Percentiles rank a stretch among this genome's conserved stretches.
Evolutionary conservation across 2,888 invertebrate genomes (phyloP).

Genomic region (Tholera decimalis): DNA sequence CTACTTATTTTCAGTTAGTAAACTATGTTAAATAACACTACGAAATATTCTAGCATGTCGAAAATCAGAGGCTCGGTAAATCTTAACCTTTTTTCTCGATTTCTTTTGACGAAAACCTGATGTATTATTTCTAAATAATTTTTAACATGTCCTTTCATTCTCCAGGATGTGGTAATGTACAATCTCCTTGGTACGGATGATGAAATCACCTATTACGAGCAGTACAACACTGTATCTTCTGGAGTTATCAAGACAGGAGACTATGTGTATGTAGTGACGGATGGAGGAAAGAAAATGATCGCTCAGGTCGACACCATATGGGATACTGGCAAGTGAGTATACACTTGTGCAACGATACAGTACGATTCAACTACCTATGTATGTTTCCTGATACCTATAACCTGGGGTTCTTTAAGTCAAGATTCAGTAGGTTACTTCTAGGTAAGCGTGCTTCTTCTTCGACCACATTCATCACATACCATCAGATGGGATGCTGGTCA

Average conservation of each 20-base stretch:
- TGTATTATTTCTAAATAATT: no score
- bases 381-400: no score
- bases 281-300: constrained; percentile 97
- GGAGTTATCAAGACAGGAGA: constrained; percentile 97
- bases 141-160: background rate
- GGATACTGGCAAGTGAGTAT: constrained; percentile 96
- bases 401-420: no score
- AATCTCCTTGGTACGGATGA: constrained; percentile 93
- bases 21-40: background rate
- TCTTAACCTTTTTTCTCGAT: background rate
- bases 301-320: constrained; percentile 98
- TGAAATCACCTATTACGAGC: constrained; percentile 97
- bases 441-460: no score
- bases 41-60: background rate
- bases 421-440: no score
- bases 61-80: background rate
- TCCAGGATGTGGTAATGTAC: constrained; percentile 95
- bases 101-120: no score
- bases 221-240: constrained; percentile 96
- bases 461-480: no score
- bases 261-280: constrained; percentile 98
- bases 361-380: no score
- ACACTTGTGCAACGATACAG: background rate
- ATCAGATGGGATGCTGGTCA: no score
- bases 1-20: background rate